Evolutionary conservation across 2,797 vertebrate species (phyloP), one percentile per base, ranked within the genome.

Genomic region (Leucoraja ocellata): DNA sequence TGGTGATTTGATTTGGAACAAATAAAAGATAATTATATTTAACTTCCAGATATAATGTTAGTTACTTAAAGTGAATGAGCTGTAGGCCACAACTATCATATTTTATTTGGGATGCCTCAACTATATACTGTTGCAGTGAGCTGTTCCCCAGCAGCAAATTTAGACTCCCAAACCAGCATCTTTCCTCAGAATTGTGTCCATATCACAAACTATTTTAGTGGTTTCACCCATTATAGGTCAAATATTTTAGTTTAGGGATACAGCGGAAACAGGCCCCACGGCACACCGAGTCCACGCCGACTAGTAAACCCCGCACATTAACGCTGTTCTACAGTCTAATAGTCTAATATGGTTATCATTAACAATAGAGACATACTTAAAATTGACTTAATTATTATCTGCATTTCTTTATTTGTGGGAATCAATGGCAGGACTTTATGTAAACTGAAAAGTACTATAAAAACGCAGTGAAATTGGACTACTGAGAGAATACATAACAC

Each of bases 401-500:
- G 39, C 63, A 91, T 28, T 23, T 54, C 16, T 73, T 91, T 71
- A 46, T 23, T 0, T 73, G 68, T 54, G 23, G 18, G 65, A 91
- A 91, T 91, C 68, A 74, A 11, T 71, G 36, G 32, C 71, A 74
- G 36, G 39, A 46, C 68, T 73, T 11, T 4, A 18, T 54, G 21
- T 92, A 46, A 92, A 92, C 71, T 76, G 8, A 11, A 46, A 54
- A 76, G 39, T 74, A 74, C 46, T 92, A 58, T 9, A 5, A 10
- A 54, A 16, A 91, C 5, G 76, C 39, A 74, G 25, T 7, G 14
- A 23, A 91, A 9, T 91, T 91, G 23, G 18, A 32, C 23, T 46
- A 91, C 10, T 91, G 86, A 90, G 25, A 65, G 86, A n/a, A n/a
- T n/a, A n/a, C n/a, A n/a, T n/a, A n/a, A 92, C 58, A 74, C 46